These are phyloP conservation scores for Seira ritae DNA, from an alignment of 2,888 invertebrate species.

Conservation along the genomic window DNA sequence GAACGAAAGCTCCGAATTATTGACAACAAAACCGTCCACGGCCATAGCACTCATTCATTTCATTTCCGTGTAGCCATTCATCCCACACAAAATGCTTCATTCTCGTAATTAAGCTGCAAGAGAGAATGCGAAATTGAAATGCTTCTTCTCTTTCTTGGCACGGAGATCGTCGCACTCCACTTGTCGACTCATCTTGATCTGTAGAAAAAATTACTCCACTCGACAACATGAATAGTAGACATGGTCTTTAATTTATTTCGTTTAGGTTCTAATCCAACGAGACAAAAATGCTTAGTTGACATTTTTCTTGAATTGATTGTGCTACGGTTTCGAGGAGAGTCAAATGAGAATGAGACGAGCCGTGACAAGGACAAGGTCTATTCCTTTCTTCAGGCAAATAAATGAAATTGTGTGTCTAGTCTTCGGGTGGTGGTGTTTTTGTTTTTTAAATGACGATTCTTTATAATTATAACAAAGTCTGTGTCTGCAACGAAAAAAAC, in stretches of 20 bases:
- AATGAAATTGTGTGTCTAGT: not conserved
- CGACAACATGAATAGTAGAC: not conserved
- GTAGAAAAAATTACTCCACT: no score
- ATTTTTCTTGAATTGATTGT: not conserved
- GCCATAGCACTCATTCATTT: not conserved
- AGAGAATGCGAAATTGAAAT: not conserved
- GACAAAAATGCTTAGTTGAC: not conserved
- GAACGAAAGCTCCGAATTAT: not conserved
- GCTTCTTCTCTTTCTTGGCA: not conserved
- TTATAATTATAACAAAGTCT: not conserved
- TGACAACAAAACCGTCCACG: not conserved
- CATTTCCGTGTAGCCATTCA: not conserved
- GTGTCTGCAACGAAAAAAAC: not conserved
- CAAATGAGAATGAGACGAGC: not conserved
- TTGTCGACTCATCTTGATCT: not conserved
- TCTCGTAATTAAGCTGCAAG: no score
- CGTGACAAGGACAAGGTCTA: constrained; percentile 3
- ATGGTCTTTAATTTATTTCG: not conserved
- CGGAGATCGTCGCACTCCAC: not conserved
- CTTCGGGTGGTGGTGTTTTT: not conserved
- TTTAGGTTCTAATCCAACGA: not conserved
- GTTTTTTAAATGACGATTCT: not conserved
- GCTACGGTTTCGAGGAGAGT: not conserved
- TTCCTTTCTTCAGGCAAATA: not conserved
- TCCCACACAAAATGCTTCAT: not conserved